A percentile compares a stretch with the other conserved stretches of the same genome.
Evolutionary conservation across 1,140 invertebrate genomes (phyloP).

Genomic region (Halictus rubicundus): DNA sequence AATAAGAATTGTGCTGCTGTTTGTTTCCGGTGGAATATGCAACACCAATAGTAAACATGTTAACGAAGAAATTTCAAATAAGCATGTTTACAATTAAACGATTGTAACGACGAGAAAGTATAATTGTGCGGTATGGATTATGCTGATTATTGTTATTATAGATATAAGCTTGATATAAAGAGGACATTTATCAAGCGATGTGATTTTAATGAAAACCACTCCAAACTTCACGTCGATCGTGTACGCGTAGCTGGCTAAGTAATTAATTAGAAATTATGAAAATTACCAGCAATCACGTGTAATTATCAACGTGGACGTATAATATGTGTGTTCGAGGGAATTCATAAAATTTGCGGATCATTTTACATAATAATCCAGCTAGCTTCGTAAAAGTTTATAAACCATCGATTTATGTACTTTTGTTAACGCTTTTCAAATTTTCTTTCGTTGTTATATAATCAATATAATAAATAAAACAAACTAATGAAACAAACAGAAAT

Average conservation of each 20-base stretch:
- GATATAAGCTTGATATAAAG: background rate
- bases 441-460: no score
- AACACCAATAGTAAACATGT: no score
- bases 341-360: background rate
- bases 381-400: background rate
- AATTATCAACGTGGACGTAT: background rate
- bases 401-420: background rate
- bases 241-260: background rate
- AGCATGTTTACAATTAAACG: no score
- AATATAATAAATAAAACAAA: no score
- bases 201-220: background rate
- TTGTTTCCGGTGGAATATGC: no score
- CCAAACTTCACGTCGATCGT: background rate
- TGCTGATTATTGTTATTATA: no score
- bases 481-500: no score
- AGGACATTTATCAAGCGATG: no score
- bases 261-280: conserved; percentile 4
- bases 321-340: background rate
- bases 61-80: no score
- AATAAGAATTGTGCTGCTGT: no score
- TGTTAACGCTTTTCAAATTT: background rate
- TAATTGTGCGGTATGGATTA: no score
- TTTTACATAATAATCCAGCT: background rate
- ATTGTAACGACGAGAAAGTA: no score
- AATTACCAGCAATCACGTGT: background rate